phyloP scores from a whole-genome alignment of 1,140 invertebrate species.

The Bombus huntii region DNA sequence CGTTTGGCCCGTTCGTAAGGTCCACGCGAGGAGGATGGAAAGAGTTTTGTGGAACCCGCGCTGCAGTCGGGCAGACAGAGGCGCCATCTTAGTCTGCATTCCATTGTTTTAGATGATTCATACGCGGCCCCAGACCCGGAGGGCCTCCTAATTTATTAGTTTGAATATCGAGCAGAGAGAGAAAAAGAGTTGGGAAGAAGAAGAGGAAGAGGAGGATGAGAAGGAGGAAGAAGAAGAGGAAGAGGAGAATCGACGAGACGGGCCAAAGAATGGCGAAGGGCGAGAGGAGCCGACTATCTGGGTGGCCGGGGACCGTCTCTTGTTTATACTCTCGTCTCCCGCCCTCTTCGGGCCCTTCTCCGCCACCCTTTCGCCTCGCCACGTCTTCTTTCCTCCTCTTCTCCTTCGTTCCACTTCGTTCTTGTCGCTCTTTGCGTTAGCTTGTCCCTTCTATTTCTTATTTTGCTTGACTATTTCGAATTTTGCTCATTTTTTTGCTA shows the following conservation, averaged over 20 bases:
- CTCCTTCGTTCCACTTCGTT: conserved; percentile 32
- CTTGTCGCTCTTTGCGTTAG: conserved; percentile 1
- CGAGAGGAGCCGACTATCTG: conserved; percentile 67
- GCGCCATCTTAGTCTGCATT: conserved; percentile 81
- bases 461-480: background rate
- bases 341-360: conserved; percentile 44
- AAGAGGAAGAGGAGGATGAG: conserved; percentile 41
- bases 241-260: conserved; percentile 51
- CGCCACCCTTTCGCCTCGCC: conserved; percentile 41
- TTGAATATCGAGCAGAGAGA: conserved; percentile 72
- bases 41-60: background rate
- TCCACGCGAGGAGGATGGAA: conserved; percentile 19
- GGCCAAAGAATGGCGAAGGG: conserved; percentile 51
- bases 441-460: background rate
- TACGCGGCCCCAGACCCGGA: conserved; percentile 70
- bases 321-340: conserved; percentile 65
- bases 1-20: conserved; percentile 45
- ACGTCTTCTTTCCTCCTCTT: conserved; percentile 32
- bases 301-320: conserved; percentile 70
- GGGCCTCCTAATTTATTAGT: conserved; percentile 72
- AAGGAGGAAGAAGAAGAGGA: conserved; percentile 42
- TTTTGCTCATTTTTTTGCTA: background rate
- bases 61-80: conserved; percentile 36
- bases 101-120: conserved; percentile 83
- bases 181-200: conserved; percentile 37